Evolutionary conservation across 2,888 invertebrate species (phyloP), one percentile per base, ranked within the genome.

Genomic region (Acanthosepion esculentum): DNA sequence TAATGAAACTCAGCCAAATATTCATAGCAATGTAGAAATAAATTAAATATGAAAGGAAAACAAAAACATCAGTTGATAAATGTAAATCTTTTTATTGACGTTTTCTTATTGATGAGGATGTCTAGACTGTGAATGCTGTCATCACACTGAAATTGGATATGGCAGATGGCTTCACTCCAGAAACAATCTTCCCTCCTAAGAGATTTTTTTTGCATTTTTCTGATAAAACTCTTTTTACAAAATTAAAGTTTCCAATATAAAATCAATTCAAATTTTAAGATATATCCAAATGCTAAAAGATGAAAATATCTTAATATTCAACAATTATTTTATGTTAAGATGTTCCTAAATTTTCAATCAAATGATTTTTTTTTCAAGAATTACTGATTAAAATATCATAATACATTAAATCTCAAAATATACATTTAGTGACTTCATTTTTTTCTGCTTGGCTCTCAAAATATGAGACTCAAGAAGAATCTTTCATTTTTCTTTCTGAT

Each of bases 11-110:
- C 10, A 15, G 8, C 15, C 10, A 50, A 50, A 50, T 15, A 8
- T 50, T 50, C 10, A 50, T 50, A 50, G 59, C 20, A 59, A 20
- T 78, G 12, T n/a, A 78, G 78, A 8, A n/a, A 78, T 12, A n/a
- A 78, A 78, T 10, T 15, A 15, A 78, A 33, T n/a, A 29, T n/a
- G 78, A 78, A 78, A 33, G 15, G 12, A 78, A 33, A 33, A 78
- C 15, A 78, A 78, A n/a, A 33, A n/a, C 10, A 41, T 15, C 78
- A 78, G n/a, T 78, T 78, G 78, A 78, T 78, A 78, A 78, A 78
- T 78, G 78, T 78, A 78, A 78, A 78, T 78, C 78, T 78, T 78
- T 78, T 78, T 78, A 78, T 78, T 78, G 78, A 78, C 78, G n/a
- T 78, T 78, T 78, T 78, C 12, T 78, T 78, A 33, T 78, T 33